These are phyloP conservation scores for Anagrus nilaparvatae DNA, from an alignment of 1,140 invertebrate genomes.

Conservation along the genomic window DNA sequence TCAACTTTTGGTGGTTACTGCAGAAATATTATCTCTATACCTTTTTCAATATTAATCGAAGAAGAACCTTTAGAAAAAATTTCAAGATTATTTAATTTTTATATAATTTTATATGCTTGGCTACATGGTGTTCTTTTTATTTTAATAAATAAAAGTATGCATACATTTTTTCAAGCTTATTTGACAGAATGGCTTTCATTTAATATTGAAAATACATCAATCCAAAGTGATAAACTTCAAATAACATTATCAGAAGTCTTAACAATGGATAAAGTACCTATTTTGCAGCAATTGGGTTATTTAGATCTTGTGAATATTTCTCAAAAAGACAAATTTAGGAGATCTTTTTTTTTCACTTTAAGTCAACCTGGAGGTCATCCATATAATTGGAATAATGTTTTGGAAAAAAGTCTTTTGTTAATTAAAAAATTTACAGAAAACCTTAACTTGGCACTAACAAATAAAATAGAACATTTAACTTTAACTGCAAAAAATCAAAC, in stretches of 20 bases:
- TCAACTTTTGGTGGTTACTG: slow-evolving; percentile 44
- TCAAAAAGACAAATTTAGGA: slow-evolving; percentile 44
- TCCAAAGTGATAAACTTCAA: slow-evolving; percentile 16
- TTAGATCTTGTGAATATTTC: slow-evolving; percentile 55
- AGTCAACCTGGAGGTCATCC: slow-evolving; percentile 70
- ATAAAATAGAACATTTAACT: slow-evolving; percentile 18
- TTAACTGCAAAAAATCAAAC: neutral
- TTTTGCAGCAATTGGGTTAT: slow-evolving; percentile 60
- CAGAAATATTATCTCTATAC: slow-evolving; percentile 16
- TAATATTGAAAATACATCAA: slow-evolving; percentile 28
- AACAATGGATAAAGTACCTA: slow-evolving; percentile 43
- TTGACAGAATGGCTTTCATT: slow-evolving; percentile 55
- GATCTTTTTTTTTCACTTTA: slow-evolving; percentile 54
- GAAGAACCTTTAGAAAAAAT: slow-evolving; percentile 43
- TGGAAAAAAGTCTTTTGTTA: slow-evolving; percentile 47
- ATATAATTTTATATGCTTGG: slow-evolving; percentile 54
- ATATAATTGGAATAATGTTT: slow-evolving; percentile 64
- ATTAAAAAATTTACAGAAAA: slow-evolving; percentile 52
- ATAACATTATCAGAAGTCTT: slow-evolving; percentile 48
- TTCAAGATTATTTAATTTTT: slow-evolving; percentile 40
- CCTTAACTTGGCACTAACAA: slow-evolving; percentile 41
- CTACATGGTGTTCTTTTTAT: slow-evolving; percentile 56
- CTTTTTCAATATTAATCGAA: slow-evolving; percentile 29
- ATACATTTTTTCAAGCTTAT: slow-evolving; percentile 55
- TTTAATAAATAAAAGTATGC: slow-evolving; percentile 57